These are phyloP conservation scores for Osmerus mordax DNA, from an alignment of 2,113 vertebrate species.

Conservation along the genomic window DNA sequence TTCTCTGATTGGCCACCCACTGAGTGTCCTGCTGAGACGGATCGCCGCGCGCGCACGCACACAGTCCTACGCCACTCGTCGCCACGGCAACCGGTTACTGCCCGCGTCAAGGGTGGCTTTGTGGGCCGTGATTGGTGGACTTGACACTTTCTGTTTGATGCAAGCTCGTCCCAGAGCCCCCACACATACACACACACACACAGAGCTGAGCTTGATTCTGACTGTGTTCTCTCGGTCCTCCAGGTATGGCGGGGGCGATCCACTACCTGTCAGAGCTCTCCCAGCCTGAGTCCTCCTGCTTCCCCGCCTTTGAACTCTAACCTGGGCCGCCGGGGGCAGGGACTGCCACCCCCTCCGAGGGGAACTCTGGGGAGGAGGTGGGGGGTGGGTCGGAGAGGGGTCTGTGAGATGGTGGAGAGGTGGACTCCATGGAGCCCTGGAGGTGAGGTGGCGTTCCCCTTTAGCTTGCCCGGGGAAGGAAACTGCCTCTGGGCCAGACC, in stretches of 20 bases:
- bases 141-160: not conserved
- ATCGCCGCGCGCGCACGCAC: not conserved
- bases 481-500: not conserved
- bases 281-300: conserved; percentile 81
- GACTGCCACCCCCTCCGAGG: not conserved
- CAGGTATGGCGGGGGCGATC: conserved; percentile 94
- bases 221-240: conserved; percentile 31
- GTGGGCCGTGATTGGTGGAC: conserved; percentile 4
- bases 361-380: not conserved
- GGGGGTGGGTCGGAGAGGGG: not conserved
- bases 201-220: not conserved
- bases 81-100: conserved; percentile 4
- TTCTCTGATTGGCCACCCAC: no score
- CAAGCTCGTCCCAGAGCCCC: not conserved
- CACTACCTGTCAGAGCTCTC: conserved; percentile 90
- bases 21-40: not conserved
- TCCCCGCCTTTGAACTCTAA: conserved; percentile 94
- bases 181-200: not conserved
- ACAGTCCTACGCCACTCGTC: not conserved
- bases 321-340: conserved; percentile 3
- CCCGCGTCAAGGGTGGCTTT: not conserved
- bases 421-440: not conserved
- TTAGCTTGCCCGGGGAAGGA: not conserved
- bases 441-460: not conserved
- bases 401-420: not conserved